Percentiles rank a stretch among this genome's conserved stretches.
These are phyloP conservation scores for Cosmopolites sordidus DNA, from an alignment of 2,888 invertebrate genomes.

Conservation along the genomic window DNA sequence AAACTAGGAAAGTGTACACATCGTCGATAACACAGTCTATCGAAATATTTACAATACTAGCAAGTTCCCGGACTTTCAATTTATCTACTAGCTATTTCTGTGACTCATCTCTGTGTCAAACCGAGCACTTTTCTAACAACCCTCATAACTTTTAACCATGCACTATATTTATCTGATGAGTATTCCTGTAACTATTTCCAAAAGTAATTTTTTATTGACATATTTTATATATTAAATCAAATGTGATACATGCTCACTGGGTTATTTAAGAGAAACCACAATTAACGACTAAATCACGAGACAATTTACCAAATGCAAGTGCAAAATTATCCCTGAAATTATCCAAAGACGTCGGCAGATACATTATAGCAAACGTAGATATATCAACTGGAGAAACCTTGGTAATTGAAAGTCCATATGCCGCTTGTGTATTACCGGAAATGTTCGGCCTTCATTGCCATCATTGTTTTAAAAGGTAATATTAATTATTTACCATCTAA, in stretches of 20 bases:
- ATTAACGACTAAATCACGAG: slow-evolving; percentile 7
- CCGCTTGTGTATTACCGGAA: slow-evolving; percentile 67
- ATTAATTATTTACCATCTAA: neutral
- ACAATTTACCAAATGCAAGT: slow-evolving; percentile 55
- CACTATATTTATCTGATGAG: too few species aligned
- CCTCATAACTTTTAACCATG: too few species aligned
- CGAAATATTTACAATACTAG: too few species aligned
- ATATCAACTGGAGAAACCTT: slow-evolving; percentile 69
- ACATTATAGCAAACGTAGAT: slow-evolving; percentile 59
- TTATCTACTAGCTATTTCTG: too few species aligned
- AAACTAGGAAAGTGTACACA: too few species aligned
- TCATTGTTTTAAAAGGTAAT: slow-evolving; percentile 71
- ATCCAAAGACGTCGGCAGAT: slow-evolving; percentile 63
- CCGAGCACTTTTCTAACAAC: too few species aligned
- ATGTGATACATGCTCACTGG: neutral
- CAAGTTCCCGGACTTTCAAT: too few species aligned
- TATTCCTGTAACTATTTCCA: too few species aligned
- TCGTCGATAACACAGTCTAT: too few species aligned
- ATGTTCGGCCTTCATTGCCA: slow-evolving; percentile 76
- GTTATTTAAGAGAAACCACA: slow-evolving; percentile 15
- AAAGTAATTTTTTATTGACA: neutral
- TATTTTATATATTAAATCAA: neutral
- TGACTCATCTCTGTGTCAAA: too few species aligned
- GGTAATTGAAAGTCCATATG: slow-evolving; percentile 67
- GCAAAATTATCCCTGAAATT: slow-evolving; percentile 57